Evolutionary conservation across 2,797 vertebrate genomes (phyloP).

Genomic region (Argyrosomus regius): DNA sequence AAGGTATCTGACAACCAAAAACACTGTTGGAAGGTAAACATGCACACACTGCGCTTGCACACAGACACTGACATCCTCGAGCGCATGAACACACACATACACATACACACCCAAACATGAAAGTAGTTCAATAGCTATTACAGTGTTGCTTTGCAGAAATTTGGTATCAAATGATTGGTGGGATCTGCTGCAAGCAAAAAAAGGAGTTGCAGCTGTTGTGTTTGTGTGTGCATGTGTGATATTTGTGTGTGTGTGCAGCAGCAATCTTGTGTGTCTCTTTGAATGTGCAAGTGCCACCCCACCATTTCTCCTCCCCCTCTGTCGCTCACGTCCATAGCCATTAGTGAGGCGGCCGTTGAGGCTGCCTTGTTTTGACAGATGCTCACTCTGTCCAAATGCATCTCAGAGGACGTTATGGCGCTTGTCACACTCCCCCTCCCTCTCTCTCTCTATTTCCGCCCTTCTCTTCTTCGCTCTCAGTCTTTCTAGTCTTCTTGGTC

Average conservation of each 20-base stretch:
- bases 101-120: conserved; percentile 46
- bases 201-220: conserved; percentile 61
- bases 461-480: conserved; percentile 53
- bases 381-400: conserved; percentile 88
- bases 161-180: conserved; percentile 76
- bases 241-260: conserved; percentile 22
- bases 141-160: conserved; percentile 72
- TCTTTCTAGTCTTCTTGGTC: conserved; percentile 37
- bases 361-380: conserved; percentile 88
- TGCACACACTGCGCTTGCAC: conserved; percentile 50
- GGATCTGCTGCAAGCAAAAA: conserved; percentile 60
- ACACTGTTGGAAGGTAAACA: conserved; percentile 72
- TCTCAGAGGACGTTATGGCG: conserved; percentile 86
- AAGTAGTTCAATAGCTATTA: conserved; percentile 75
- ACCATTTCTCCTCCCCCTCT: conserved; percentile 72
- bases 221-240: conserved; percentile 38
- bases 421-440: conserved; percentile 81
- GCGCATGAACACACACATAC: conserved; percentile 34
- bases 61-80: conserved; percentile 48
- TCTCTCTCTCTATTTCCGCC: conserved; percentile 57
- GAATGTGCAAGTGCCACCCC: conserved; percentile 64
- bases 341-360: conserved; percentile 84
- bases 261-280: conserved; percentile 63
- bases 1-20: conserved; percentile 75
- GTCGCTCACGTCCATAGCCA: conserved; percentile 83